Evolutionary conservation across 2,888 invertebrate genomes (phyloP).

Genomic region (Zhuqinia jingwanae): DNA sequence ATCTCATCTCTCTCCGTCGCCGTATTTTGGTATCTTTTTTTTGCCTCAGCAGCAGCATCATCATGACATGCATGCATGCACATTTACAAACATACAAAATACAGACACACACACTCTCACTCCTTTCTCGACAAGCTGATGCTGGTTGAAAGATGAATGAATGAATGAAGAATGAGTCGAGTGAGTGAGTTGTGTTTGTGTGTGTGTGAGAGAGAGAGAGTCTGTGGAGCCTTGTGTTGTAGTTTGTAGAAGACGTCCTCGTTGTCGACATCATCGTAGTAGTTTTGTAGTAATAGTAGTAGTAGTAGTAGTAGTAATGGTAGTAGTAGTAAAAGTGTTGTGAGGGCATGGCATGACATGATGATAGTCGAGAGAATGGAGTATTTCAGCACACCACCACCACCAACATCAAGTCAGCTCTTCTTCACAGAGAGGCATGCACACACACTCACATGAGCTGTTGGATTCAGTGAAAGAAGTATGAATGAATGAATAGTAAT

Average conservation of each 20-base stretch:
- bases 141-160: constrained; percentile 69
- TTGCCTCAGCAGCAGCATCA: not conserved
- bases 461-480: constrained; percentile 61
- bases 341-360: constrained; percentile 42
- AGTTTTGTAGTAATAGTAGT: constrained; percentile 5
- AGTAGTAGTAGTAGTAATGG: constrained; percentile 47
- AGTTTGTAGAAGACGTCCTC: constrained; percentile 4
- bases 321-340: constrained; percentile 54
- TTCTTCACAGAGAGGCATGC: not conserved
- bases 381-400: not conserved
- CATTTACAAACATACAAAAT: not conserved
- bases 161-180: constrained; percentile 71
- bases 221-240: constrained; percentile 25
- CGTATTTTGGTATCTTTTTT: constrained; percentile 1
- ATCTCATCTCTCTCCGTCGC: constrained; percentile 28
- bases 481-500: constrained; percentile 71
- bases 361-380: constrained; percentile 40
- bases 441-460: constrained; percentile 42
- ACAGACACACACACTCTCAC: not conserved
- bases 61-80: not conserved
- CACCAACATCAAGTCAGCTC: not conserved
- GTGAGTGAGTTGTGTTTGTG: constrained; percentile 62
- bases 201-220: too few species aligned
- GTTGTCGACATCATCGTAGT: constrained; percentile 9
- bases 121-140: not conserved